Base-by-base conservation (phyloP, 2,113 vertebrate genomes). In the Protobothrops flavoviridis region DNA sequence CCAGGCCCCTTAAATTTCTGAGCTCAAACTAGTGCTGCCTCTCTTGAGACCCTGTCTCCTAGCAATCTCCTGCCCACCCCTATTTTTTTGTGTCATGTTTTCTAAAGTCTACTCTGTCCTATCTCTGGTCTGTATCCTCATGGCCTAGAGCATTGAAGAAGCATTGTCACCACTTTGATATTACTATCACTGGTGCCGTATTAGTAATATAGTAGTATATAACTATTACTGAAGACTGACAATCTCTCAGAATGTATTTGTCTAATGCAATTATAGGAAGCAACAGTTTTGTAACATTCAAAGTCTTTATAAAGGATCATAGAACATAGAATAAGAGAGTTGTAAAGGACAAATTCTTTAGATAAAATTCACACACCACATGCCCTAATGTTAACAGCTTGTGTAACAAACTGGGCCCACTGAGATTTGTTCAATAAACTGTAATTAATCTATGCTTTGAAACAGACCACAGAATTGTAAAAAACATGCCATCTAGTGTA, bases 191-290 rank as follows among this genome's bases (percentile, higher is more conserved):
- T 20, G n/a, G 15, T 21, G 33, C 69, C 39, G 69, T 39, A 39
- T 81, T 81, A 81, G 69, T 39, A 81, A 6, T 81, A 81, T 39
- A 39, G 17, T 39, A 81, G 6, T 21, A 39, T 74, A 74, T 33
- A 74, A 74, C n/a, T 33, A 33, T 39, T 39, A 81, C 69, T 81
- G 69, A 81, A 81, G 17, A 20, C n/a, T 81, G 39, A 81, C 15
- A 39, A 21, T 39, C 33, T 39, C 64, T 95, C 93, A 33, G 48
- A 96, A 93, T 59, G 17, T 12, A 91, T 91, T n/a, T 91, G 26
- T 59, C 23, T 11, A 17, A 90, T 26, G 43, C 12, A 43, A 61
- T 43, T 61, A 39, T 45, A 59, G 2, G 21, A 17, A 88, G 26
- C 43, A 90, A 45, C 24, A 64, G 20, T 43, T 90, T 90, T 61